Evolutionary conservation across 2,888 invertebrate species (phyloP).

Genomic region (Eudasyphora cyanicolor): DNA sequence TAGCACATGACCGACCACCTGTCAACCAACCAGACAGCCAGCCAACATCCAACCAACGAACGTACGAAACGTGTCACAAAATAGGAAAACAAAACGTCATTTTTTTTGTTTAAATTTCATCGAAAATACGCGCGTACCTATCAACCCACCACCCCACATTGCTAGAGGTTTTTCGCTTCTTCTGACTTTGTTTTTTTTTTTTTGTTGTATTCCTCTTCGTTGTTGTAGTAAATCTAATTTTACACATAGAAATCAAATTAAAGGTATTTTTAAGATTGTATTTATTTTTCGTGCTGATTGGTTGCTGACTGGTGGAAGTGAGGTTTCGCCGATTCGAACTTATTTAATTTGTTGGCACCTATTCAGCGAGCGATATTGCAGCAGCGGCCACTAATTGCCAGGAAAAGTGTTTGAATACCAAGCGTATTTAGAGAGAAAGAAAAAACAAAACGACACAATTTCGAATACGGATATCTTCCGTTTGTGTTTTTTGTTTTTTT

Average conservation of each 20-base stretch:
- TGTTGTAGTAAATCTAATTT: conserved; percentile 45
- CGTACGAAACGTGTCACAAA: neutral
- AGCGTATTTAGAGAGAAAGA: neutral
- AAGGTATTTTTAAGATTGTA: conserved; percentile 42
- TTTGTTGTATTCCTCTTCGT: neutral
- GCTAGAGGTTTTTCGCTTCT: neutral
- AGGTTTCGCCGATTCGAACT: neutral
- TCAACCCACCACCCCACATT: neutral
- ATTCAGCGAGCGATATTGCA: conserved; percentile 40
- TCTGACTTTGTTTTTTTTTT: conserved; percentile 9
- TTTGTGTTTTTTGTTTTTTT: neutral
- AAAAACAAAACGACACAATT: neutral
- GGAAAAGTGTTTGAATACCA: conserved; percentile 26
- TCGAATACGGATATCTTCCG: conserved; percentile 21
- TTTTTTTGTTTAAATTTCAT: neutral
- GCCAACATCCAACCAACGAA: neutral
- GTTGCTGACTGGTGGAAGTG: neutral
- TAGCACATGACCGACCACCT: conserved; percentile 35
- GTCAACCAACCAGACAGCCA: neutral
- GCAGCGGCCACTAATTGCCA: neutral
- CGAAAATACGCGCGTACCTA: conserved; percentile 12
- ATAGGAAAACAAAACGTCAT: neutral
- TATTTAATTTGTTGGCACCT: conserved; percentile 55
- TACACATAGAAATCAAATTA: conserved; percentile 40
- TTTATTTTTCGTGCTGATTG: conserved; percentile 12